Base-by-base conservation (phyloP, 2,888 invertebrate species). In the Cordylochernes scorpioides region DNA sequence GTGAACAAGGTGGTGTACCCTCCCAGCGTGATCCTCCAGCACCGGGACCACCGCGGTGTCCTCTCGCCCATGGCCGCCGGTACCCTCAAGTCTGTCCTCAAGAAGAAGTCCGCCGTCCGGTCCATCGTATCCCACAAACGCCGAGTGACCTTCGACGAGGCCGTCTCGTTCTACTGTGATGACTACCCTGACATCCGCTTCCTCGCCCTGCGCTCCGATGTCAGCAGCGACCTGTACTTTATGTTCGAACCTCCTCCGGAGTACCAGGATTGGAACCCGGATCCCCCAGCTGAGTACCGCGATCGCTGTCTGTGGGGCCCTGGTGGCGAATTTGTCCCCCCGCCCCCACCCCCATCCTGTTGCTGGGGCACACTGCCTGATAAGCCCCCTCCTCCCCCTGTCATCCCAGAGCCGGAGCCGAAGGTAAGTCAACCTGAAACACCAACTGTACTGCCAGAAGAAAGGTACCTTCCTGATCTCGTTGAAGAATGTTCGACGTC, bases 161-260 rank as follows among this genome's bases (percentile, higher is more conserved):
- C 40, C 4, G 40, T 42, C 26, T 38, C 37, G 15, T 34, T 42
- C 3, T 42, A 42, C 22, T 38, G 38, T 21, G 42, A 42, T 21
- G 42, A 41, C 10, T 29, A 28, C 25, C 38, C 36, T 13, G 36
- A 35, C 4, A 30, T 39, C 18, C 41, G 38, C 24, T 27, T 40
- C 5, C 33, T 40, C 8, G 35, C 38, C 3, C 30, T 42, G 7
- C 35, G 39, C 16, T 30, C 38, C 3, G 29, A 35, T 3, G 41
- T 40, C 18, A 32, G 39, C 17, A 35, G 34, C 18, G 42, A 42
- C 13, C 33, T 41, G 4, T 38, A 27, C 18, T 42, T 31, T 25
- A 41, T 39, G 41, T 42, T 38, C 33, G 42, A 42, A 12, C 42
- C 42, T 3, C 42, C 42, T 7, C 35, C 30, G 12, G 42, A 39